These are phyloP conservation scores for Chaenocephalus aceratus DNA, from an alignment of 2,113 vertebrate species.

Conservation along the genomic window DNA sequence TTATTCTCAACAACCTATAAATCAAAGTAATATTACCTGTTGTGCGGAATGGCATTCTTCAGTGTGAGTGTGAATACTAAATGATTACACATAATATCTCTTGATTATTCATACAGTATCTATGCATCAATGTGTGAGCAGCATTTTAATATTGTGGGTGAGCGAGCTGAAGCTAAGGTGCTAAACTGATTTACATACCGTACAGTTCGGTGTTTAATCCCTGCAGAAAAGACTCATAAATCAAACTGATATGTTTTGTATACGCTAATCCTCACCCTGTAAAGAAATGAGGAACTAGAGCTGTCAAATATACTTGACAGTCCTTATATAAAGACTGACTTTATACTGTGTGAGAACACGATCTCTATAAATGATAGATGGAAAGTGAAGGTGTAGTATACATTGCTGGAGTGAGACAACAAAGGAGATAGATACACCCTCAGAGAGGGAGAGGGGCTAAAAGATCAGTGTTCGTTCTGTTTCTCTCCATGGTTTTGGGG, in stretches of 20 bases:
- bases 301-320: not conserved
- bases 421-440: conserved; percentile 61
- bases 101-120: conserved; percentile 4
- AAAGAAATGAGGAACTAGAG: not conserved
- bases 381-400: conserved; percentile 31
- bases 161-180: not conserved
- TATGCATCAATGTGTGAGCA: conserved; percentile 6
- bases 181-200: conserved; percentile 12
- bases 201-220: not conserved
- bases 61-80: not conserved
- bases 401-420: conserved; percentile 53
- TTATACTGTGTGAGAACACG: not conserved
- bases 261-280: not conserved
- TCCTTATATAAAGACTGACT: not conserved
- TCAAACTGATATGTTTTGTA: not conserved
- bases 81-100: not conserved
- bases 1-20: not conserved
- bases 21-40: not conserved
- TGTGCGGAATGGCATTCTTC: not conserved
- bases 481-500: conserved; percentile 31
- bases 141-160: not conserved
- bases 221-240: not conserved
- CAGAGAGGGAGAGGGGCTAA: conserved; percentile 61
- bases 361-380: conserved; percentile 24
- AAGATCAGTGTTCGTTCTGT: conserved; percentile 47